These are phyloP conservation scores for Glaucopsyche alexis DNA, from an alignment of 2,888 invertebrate species.

Conservation along the genomic window DNA sequence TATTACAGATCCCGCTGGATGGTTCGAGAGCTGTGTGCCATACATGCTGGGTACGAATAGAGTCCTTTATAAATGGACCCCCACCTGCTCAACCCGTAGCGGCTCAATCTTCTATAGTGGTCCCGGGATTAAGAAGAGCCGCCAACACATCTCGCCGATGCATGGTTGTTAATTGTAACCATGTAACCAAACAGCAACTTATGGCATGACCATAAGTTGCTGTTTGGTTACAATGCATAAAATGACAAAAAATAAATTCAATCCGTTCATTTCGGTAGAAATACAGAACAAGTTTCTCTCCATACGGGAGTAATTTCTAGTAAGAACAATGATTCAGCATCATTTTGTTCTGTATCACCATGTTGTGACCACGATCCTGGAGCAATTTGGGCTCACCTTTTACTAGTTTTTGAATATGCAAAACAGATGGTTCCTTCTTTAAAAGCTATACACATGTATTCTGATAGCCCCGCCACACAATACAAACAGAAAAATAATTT, in stretches of 20 bases:
- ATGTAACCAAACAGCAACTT: too few species aligned
- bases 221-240: too few species aligned
- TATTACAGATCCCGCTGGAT: too few species aligned
- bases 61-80: too few species aligned
- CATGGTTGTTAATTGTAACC: too few species aligned
- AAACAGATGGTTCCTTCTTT: neutral
- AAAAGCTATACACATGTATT: neutral
- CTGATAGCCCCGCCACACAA: neutral
- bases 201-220: too few species aligned
- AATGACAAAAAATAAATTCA: neutral
- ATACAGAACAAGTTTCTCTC: neutral
- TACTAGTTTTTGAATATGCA: neutral
- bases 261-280: neutral
- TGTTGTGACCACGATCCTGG: neutral
- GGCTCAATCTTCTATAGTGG: too few species aligned
- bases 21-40: too few species aligned
- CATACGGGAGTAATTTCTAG: neutral
- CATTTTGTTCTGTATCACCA: neutral
- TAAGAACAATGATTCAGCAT: neutral
- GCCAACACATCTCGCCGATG: too few species aligned
- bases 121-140: too few species aligned
- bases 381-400: neutral
- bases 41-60: too few species aligned
- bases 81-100: too few species aligned
- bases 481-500: neutral